phyloP scores from a whole-genome alignment of 2,113 vertebrate species.

The Corythaeola cristata region DNA sequence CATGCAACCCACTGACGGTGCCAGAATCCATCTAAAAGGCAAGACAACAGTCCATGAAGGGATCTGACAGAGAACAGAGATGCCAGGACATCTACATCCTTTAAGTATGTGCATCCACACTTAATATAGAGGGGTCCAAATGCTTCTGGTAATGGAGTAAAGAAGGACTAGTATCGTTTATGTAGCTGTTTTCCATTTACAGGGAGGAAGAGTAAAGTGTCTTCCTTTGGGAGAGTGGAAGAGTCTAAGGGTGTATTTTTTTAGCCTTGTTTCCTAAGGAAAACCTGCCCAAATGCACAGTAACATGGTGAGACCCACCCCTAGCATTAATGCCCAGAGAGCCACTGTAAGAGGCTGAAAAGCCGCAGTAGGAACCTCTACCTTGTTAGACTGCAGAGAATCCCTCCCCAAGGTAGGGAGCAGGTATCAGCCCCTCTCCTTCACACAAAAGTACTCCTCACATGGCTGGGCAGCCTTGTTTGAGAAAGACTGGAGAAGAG shows the following conservation, averaged over 20 bases:
- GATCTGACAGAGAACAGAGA: background rate
- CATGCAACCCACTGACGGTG: background rate
- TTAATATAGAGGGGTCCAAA: background rate
- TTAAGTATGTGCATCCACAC: too few relatives aligned
- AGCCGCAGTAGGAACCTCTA: background rate
- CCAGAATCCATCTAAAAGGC: background rate
- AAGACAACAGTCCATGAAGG: accelerated
- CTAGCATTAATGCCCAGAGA: background rate
- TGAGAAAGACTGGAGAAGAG: background rate
- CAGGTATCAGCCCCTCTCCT: background rate
- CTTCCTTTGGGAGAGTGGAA: background rate
- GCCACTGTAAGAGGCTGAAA: background rate
- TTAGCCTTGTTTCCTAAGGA: background rate
- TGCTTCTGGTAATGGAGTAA: background rate
- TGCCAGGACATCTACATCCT: background rate
- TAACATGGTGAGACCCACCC: background rate
- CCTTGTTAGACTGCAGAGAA: background rate
- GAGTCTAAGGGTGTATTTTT: background rate
- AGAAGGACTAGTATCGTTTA: background rate
- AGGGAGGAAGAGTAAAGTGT: background rate
- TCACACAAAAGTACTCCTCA: background rate
- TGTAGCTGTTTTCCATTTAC: background rate
- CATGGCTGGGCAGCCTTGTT: background rate
- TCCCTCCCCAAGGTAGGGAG: background rate
- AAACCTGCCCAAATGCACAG: background rate